Conservation (phyloP, 2,797 vertebrate genomes). For the Tiaroga cobitis region DNA sequence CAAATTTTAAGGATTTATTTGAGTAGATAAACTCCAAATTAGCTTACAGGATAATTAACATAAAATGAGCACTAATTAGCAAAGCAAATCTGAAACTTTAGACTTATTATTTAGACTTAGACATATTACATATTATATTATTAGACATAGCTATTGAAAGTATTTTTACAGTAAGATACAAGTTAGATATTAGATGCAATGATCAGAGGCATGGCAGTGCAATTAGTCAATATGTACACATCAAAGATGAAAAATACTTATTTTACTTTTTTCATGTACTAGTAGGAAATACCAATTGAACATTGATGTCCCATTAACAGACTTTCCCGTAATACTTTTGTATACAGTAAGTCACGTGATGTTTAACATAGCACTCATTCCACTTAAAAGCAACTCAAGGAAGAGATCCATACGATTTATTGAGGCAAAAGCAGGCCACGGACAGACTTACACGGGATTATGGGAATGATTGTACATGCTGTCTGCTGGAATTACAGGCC, state of each 20-base stretch:
- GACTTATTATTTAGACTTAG: too few species aligned
- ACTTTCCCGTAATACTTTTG: neutral
- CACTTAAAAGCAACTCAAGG: conserved; percentile 22
- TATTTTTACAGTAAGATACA: neutral
- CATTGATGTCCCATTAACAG: neutral
- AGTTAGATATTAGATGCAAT: neutral
- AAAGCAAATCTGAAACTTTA: neutral
- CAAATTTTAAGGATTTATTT: neutral
- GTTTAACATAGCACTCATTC: neutral
- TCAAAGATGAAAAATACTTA: neutral
- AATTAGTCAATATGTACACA: neutral
- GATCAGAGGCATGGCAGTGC: neutral
- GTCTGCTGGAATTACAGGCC: conserved; percentile 54
- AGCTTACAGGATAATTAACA: neutral
- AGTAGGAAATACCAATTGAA: neutral
- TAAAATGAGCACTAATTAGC: neutral
- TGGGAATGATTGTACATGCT: conserved; percentile 43
- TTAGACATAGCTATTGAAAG: too few species aligned
- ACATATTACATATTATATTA: too few species aligned
- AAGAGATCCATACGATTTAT: conserved; percentile 43
- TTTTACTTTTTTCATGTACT: neutral
- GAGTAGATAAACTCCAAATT: neutral
- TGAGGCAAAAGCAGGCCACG: conserved; percentile 58
- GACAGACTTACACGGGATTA: conserved; percentile 63
- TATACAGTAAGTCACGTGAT: neutral